A percentile compares a stretch with the other conserved stretches of the same genome.
phyloP scores from a whole-genome alignment of 1,140 invertebrate genomes.

The Musca domestica region DNA sequence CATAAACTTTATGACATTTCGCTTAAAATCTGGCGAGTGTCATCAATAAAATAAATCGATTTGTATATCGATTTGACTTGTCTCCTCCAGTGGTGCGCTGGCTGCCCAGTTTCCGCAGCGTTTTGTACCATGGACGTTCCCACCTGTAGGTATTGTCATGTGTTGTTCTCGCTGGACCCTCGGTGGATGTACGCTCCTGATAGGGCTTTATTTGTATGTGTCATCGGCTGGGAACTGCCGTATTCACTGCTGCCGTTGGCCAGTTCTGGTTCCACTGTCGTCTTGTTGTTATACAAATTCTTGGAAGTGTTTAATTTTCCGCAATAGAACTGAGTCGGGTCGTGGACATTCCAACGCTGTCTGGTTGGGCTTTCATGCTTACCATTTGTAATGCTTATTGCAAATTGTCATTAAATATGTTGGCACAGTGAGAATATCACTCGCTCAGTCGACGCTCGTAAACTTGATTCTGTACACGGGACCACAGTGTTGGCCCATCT shows the following conservation, averaged over 20 bases:
- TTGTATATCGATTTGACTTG: constrained; percentile 38
- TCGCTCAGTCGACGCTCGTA: no score
- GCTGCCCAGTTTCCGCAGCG: not conserved
- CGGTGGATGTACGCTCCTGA: not conserved
- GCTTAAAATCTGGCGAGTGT: constrained; percentile 51
- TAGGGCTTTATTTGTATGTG: constrained; percentile 32
- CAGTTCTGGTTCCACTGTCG: constrained; percentile 14
- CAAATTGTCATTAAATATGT: constrained; percentile 15
- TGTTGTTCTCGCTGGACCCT: not conserved
- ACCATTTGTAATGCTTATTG: constrained; percentile 14
- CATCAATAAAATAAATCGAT: constrained; percentile 55
- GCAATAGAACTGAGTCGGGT: not conserved
- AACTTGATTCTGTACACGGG: no score
- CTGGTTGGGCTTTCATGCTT: not conserved
- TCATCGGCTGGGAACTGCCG: constrained; percentile 24
- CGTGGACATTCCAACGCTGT: not conserved
- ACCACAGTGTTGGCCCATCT: no score
- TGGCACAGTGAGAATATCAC: no score
- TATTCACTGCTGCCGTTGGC: constrained; percentile 21
- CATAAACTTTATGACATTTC: constrained; percentile 55
- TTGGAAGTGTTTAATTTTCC: constrained; percentile 20
- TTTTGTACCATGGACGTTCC: no score
- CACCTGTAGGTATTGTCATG: no score
- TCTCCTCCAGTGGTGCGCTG: not conserved
- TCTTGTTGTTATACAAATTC: constrained; percentile 21